Percentiles rank a stretch among this genome's conserved stretches.
These are phyloP conservation scores for Drosophila navojoa DNA, from an alignment of 1,140 invertebrate genomes.

Conservation along the genomic window DNA sequence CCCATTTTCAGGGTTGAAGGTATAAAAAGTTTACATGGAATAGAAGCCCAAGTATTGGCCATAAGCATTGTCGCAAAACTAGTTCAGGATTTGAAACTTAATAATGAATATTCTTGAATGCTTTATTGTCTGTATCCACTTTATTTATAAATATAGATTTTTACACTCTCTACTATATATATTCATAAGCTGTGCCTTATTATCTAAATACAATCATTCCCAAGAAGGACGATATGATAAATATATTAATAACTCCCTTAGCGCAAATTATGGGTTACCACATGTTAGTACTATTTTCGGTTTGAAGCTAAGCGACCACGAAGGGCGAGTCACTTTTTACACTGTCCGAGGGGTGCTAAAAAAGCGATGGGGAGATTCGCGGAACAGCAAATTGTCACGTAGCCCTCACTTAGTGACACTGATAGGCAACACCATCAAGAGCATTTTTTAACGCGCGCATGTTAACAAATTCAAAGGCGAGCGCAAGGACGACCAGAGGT, in stretches of 20 bases:
- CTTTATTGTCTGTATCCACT: too few species aligned
- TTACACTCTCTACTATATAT: not conserved
- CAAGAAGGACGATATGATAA: conserved; percentile 38
- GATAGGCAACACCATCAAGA: conserved; percentile 56
- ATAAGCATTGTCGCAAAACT: too few species aligned
- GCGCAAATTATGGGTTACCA: conserved; percentile 80
- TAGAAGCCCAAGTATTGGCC: too few species aligned
- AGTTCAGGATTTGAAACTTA: too few species aligned
- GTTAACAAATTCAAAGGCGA: conserved; percentile 37
- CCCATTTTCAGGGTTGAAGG: too few species aligned
- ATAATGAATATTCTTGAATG: too few species aligned
- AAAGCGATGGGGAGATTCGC: conserved; percentile 59
- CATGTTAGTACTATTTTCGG: conserved; percentile 69
- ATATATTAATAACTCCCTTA: conserved; percentile 74
- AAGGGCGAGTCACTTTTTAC: conserved; percentile 67
- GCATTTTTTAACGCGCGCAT: conserved; percentile 65
- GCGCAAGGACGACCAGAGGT: not conserved
- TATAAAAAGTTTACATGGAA: too few species aligned
- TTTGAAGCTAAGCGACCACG: conserved; percentile 52
- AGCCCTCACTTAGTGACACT: conserved; percentile 57
- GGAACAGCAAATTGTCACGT: conserved; percentile 80
- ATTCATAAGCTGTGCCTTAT: not conserved
- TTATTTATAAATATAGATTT: not conserved
- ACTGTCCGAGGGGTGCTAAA: conserved; percentile 34
- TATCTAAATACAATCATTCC: conserved; percentile 12